phyloP scores from a whole-genome alignment of 2,888 invertebrate species.

The Calameuta pallipes region DNA sequence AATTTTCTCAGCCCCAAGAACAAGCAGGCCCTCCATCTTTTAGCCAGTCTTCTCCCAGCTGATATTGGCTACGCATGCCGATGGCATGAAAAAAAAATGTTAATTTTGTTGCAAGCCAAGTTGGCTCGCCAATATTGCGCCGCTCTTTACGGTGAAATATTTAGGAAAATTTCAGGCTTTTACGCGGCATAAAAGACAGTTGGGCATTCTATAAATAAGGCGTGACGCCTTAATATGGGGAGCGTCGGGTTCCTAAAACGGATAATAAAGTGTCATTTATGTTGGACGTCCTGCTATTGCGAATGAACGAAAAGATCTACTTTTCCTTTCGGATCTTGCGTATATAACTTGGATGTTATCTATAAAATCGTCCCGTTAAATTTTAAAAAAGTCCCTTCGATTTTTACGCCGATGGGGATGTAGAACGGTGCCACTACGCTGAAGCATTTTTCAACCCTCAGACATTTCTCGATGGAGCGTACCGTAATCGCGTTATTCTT shows the following conservation, averaged over 20 bases:
- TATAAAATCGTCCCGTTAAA: background rate
- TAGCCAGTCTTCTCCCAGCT: constrained; percentile 19
- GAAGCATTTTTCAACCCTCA: background rate
- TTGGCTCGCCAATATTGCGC: constrained; percentile 25
- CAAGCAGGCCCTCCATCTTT: constrained; percentile 36
- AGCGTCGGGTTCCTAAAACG: constrained; percentile 11
- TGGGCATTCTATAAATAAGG: constrained; percentile 20
- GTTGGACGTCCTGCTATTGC: background rate
- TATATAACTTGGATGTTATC: background rate
- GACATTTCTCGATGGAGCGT: background rate
- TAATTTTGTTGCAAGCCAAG: constrained; percentile 48
- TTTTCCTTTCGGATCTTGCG: background rate
- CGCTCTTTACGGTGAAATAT: constrained; percentile 31
- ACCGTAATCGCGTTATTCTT: background rate
- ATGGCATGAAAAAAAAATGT: constrained; percentile 51
- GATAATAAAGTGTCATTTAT: constrained; percentile 21
- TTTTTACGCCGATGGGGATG: background rate
- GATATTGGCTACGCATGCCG: constrained; percentile 42
- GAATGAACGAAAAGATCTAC: background rate
- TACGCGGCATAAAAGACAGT: constrained; percentile 23
- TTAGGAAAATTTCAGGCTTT: constrained; percentile 26
- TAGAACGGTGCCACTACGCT: background rate
- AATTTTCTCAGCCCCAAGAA: constrained; percentile 36
- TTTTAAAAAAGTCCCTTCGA: background rate
- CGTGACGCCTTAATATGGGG: constrained; percentile 15